A percentile compares a stretch with the other conserved stretches of the same genome.
Evolutionary conservation across 2,113 vertebrate genomes (phyloP).

Genomic region (Uropsilus gracilis): DNA sequence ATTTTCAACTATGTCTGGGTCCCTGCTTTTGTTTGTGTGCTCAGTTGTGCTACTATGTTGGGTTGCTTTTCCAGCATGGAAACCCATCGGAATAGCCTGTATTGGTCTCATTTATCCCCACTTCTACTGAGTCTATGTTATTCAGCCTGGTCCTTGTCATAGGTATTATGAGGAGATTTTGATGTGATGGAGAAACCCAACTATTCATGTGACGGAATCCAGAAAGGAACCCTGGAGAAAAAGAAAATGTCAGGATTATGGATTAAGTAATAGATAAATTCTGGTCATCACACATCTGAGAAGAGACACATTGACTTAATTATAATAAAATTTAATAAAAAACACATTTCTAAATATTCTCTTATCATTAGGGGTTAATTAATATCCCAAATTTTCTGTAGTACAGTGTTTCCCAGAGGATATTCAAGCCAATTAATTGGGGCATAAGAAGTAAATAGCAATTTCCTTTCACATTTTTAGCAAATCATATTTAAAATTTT

Average conservation of each 20-base stretch:
- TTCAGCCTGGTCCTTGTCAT: neutral
- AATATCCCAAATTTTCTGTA: neutral
- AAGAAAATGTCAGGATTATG: neutral
- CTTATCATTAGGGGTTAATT: neutral
- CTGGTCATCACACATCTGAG: neutral
- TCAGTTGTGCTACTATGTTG: neutral
- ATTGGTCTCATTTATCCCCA: neutral
- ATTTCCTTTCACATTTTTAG: neutral
- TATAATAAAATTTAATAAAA: neutral
- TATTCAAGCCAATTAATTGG: neutral
- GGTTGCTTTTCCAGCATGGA: neutral
- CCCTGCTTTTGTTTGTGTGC: neutral
- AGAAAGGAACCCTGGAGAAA: constrained; percentile 53
- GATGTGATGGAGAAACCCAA: neutral
- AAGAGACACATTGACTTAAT: neutral
- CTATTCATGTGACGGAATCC: constrained; percentile 39
- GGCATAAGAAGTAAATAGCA: neutral
- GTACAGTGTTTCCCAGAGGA: neutral
- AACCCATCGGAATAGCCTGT: neutral
- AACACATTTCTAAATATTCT: constrained; percentile 1
- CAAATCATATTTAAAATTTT: neutral
- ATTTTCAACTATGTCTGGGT: neutral
- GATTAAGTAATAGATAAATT: neutral
- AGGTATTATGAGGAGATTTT: neutral
- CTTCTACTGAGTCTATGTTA: neutral